A percentile compares a stretch with the other conserved stretches of the same genome.
phyloP scores from a whole-genome alignment of 2,888 invertebrate genomes.

The Eupithecia dodoneata region DNA sequence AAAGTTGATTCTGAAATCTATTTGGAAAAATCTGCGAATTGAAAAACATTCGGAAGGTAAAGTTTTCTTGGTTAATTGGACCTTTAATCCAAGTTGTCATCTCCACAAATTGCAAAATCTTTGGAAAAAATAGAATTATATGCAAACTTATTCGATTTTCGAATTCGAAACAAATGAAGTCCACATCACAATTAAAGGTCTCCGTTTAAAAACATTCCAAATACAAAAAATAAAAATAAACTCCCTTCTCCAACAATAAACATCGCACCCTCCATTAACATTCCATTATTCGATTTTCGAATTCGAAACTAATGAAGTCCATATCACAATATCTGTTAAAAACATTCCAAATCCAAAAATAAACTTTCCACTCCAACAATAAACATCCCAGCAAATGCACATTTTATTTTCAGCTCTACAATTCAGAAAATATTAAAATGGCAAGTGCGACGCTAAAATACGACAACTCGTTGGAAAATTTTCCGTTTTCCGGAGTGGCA shows the following conservation, averaged over 20 bases:
- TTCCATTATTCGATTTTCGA: no score
- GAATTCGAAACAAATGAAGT: background rate
- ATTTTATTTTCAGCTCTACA: conserved; percentile 14
- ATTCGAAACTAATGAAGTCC: background rate
- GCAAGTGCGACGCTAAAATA: conserved; percentile 51
- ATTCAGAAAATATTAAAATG: conserved; percentile 38
- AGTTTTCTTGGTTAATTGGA: background rate
- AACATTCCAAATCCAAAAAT: background rate
- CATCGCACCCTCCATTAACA: background rate
- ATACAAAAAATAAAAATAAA: background rate
- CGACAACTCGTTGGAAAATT: conserved; percentile 51
- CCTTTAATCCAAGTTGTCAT: background rate
- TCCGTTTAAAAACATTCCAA: background rate
- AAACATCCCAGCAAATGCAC: conserved; percentile 5
- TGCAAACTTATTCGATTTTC: background rate
- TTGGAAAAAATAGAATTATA: background rate
- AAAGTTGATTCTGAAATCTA: background rate
- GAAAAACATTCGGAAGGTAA: background rate
- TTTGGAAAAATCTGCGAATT: background rate
- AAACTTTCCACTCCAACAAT: conserved; percentile 13
- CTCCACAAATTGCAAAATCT: background rate
- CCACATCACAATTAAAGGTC: background rate
- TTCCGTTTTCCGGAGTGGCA: conserved; percentile 54
- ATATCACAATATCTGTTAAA: background rate
- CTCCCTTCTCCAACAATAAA: conserved; percentile 8